Percentiles rank a stretch among this genome's conserved stretches.
Conservation (phyloP, 2,888 invertebrate species). For the Drosophila setosimentum region DNA sequence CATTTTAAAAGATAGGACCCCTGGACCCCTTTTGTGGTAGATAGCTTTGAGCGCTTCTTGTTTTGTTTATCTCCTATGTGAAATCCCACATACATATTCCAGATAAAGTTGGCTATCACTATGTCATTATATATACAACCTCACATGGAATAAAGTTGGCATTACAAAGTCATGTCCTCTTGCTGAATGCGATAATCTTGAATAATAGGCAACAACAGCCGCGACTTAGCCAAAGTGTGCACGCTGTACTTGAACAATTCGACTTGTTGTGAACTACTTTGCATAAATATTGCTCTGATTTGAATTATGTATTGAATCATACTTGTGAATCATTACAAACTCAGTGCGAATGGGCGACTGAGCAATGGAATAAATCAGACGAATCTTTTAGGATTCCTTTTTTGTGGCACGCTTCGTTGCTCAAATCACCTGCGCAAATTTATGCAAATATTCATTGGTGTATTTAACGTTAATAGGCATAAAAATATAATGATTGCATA, state of each 20-base stretch:
- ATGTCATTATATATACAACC: not conserved
- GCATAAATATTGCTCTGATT: conserved; percentile 21
- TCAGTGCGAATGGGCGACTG: conserved; percentile 45
- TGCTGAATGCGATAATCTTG: not conserved
- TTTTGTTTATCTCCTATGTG: not conserved
- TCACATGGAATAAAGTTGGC: not conserved
- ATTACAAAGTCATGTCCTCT: not conserved
- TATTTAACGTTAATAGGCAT: conserved; percentile 75
- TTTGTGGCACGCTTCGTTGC: conserved; percentile 56
- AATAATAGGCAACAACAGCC: not conserved
- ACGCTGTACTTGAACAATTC: not conserved
- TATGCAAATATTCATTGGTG: conserved; percentile 74
- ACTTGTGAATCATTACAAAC: conserved; percentile 40
- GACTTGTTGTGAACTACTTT: conserved; percentile 19
- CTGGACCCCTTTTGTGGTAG: too few relatives aligned
- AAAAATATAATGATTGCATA: conserved; percentile 77
- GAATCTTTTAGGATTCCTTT: conserved; percentile 24
- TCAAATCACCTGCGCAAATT: conserved; percentile 68
- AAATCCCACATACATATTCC: not conserved
- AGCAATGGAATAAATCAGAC: conserved; percentile 34
- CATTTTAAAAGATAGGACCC: too few relatives aligned
- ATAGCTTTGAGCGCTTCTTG: not conserved
- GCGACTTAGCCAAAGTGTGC: not conserved
- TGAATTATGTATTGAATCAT: conserved; percentile 12
- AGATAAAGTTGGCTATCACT: not conserved